A percentile compares a stretch with the other conserved stretches of the same genome.
These are phyloP conservation scores for Cerceris ruficornis DNA, from an alignment of 2,888 invertebrate genomes.

Conservation along the genomic window DNA sequence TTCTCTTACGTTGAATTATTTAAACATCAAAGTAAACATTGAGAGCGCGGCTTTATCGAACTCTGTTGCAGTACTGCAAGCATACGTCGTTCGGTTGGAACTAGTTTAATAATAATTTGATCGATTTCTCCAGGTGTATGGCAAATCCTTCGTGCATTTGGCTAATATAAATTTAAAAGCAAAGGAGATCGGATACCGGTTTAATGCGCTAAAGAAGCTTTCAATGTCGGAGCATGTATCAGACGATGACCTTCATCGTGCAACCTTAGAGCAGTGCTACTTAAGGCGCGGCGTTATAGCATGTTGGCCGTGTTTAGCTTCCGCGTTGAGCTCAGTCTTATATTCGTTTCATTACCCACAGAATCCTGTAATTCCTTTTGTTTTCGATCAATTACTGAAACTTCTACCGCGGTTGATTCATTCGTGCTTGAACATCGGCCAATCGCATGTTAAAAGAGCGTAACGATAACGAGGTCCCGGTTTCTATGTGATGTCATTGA, in stretches of 20 bases:
- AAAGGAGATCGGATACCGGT: slow-evolving; percentile 32
- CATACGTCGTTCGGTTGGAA: no score
- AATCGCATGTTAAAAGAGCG: background rate
- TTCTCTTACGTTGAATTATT: background rate
- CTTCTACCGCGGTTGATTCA: background rate
- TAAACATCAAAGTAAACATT: background rate
- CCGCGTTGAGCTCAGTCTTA: slow-evolving; percentile 3
- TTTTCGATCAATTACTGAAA: background rate
- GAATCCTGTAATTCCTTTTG: background rate
- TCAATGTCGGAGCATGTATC: slow-evolving; percentile 43
- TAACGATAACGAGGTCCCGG: background rate
- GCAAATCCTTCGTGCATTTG: slow-evolving; percentile 16
- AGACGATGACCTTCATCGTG: slow-evolving; percentile 31
- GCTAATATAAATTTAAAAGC: slow-evolving; percentile 35
- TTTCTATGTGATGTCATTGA: background rate
- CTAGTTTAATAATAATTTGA: slow-evolving; percentile 30
- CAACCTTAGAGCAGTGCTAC: slow-evolving; percentile 30
- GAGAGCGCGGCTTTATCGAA: background rate
- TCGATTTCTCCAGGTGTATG: slow-evolving; percentile 14
- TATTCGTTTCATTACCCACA: background rate
- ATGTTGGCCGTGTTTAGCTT: slow-evolving; percentile 11
- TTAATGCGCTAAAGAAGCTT: slow-evolving; percentile 34
- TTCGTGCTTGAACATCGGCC: background rate
- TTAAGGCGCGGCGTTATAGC: slow-evolving; percentile 2
- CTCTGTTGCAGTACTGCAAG: no score